phyloP scores from a whole-genome alignment of 2,888 invertebrate genomes.

The Mythimna albipuncta region DNA sequence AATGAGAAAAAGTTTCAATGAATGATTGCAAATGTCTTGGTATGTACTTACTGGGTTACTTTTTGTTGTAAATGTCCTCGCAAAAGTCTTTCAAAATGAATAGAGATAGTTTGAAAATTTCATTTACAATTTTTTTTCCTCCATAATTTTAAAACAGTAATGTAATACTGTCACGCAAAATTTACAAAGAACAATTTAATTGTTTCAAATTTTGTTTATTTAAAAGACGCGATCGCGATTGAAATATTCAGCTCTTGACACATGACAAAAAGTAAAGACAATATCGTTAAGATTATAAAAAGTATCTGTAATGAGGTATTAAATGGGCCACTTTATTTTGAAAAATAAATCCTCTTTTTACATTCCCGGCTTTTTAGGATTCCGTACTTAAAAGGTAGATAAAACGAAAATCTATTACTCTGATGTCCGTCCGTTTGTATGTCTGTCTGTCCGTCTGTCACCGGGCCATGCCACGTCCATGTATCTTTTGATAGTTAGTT shows the following conservation, averaged over 20 bases:
- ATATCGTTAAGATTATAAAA: constrained; percentile 1
- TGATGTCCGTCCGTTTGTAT: too few species aligned
- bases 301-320: not conserved
- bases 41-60: constrained; percentile 18
- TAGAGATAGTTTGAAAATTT: constrained; percentile 9
- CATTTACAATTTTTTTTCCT: constrained; percentile 42
- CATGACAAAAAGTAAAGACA: constrained; percentile 18
- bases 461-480: too few species aligned
- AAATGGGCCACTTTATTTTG: not conserved
- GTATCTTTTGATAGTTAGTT: too few species aligned
- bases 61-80: constrained; percentile 3
- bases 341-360: not conserved
- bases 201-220: constrained; percentile 10
- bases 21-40: not conserved
- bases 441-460: too few species aligned
- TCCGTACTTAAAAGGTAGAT: too few species aligned
- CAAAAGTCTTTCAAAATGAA: not conserved
- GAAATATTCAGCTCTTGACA: constrained; percentile 43
- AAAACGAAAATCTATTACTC: too few species aligned
- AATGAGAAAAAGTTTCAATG: not conserved
- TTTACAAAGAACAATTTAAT: constrained; percentile 6
- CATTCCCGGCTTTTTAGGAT: not conserved
- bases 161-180: constrained; percentile 29
- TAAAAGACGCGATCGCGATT: constrained; percentile 5
- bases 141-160: constrained; percentile 31